Conservation (phyloP, 2,888 invertebrate species). For the Tinea trinotella region DNA sequence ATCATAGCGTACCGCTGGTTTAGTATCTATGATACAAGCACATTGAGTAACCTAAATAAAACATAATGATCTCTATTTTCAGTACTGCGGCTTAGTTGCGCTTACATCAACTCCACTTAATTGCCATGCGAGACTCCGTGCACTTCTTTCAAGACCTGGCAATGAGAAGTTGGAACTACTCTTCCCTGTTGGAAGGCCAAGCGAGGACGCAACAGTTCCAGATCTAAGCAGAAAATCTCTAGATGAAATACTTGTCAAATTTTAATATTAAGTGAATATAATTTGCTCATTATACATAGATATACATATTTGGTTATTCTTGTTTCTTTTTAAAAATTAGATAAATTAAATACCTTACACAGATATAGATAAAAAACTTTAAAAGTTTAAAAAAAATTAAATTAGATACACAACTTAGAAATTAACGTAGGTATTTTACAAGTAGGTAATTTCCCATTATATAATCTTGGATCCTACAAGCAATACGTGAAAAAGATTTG, state of each 20-base stretch:
- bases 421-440: too few species aligned
- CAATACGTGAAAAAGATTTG: too few species aligned
- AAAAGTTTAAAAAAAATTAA: too few species aligned
- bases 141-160: conserved; percentile 80
- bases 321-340: neutral
- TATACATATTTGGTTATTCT: neutral
- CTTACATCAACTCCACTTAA: conserved; percentile 93
- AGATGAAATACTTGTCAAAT: conserved; percentile 79
- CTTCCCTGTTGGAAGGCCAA: conserved; percentile 89
- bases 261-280: too few species aligned
- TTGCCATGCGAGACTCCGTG: conserved; percentile 85
- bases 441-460: too few species aligned
- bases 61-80: conserved; percentile 34
- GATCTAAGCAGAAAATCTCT: conserved; percentile 80
- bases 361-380: too few species aligned
- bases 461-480: too few species aligned
- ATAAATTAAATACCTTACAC: neutral
- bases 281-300: too few species aligned
- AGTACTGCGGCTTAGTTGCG: conserved; percentile 89
- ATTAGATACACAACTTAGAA: too few species aligned
- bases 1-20: too few species aligned
- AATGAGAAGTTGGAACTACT: conserved; percentile 87
- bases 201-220: conserved; percentile 82
- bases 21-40: too few species aligned
- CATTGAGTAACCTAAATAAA: too few species aligned